Conservation (phyloP, 2,797 vertebrate species). For the Hippopotamyrus pictus region DNA sequence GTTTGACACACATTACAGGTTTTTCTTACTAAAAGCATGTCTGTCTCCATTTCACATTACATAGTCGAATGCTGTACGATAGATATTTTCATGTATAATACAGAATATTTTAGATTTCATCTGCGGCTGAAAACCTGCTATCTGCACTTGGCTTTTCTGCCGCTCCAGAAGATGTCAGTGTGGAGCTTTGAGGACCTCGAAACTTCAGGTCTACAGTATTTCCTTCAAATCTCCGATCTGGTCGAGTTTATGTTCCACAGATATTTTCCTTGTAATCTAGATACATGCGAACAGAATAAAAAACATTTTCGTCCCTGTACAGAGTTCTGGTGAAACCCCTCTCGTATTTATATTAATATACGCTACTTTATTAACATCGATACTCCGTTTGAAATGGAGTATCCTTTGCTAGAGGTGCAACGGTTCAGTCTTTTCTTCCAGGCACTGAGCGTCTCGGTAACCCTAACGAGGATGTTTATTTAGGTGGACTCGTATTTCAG, state of each 20-base stretch:
- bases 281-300: background rate
- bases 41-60: background rate
- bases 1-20: background rate
- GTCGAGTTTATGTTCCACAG: background rate
- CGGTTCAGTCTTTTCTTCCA: background rate
- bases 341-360: background rate
- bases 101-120: background rate
- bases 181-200: background rate
- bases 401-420: background rate
- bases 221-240: background rate
- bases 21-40: background rate
- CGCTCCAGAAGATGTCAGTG: constrained; percentile 24
- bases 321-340: background rate
- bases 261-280: background rate
- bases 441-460: background rate
- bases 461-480: constrained; percentile 35
- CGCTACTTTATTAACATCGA: background rate
- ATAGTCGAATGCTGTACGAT: background rate
- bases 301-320: background rate
- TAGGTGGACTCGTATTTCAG: constrained; percentile 28
- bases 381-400: background rate
- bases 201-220: background rate
- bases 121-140: constrained; percentile 22
- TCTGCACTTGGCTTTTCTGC: constrained; percentile 32
- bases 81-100: background rate